Conservation (phyloP, 2,797 vertebrate species). For the Eulemur coronatus region DNA sequence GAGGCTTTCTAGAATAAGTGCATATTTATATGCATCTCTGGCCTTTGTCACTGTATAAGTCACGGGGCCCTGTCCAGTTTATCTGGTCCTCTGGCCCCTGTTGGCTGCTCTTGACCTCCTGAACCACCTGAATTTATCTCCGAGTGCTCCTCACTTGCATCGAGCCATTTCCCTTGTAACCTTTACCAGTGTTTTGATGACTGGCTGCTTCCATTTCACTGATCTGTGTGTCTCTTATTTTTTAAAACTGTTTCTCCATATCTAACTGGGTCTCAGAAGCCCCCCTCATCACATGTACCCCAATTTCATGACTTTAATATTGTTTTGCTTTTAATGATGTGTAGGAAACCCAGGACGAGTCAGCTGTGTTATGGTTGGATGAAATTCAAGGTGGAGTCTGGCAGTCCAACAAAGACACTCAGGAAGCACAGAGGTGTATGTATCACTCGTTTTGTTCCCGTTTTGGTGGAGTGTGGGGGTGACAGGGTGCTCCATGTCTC, state of each 20-base stretch:
- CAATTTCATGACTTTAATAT: background rate
- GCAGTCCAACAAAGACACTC: conserved; percentile 93
- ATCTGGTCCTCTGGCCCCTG: background rate
- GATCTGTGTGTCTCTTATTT: background rate
- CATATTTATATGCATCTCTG: background rate
- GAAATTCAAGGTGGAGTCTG: conserved; percentile 96
- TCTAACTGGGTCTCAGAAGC: background rate
- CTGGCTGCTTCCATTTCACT: background rate
- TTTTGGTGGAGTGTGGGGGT: background rate
- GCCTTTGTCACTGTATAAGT: background rate
- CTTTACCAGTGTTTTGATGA: background rate
- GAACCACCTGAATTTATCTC: background rate
- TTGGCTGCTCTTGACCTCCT: background rate
- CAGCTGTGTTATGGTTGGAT: conserved; percentile 97
- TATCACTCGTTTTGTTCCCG: background rate
- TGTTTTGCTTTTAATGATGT: conserved; percentile 21
- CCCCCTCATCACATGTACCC: background rate
- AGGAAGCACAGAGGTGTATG: conserved; percentile 94
- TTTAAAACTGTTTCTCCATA: background rate
- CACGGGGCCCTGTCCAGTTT: background rate
- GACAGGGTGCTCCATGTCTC: background rate
- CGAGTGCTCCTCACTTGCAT: rapidly evolving
- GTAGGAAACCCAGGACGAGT: conserved; percentile 96
- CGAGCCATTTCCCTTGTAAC: background rate
- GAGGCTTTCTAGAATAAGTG: background rate